phyloP scores from a whole-genome alignment of 1,140 invertebrate genomes.

The Nebria ingens region DNA sequence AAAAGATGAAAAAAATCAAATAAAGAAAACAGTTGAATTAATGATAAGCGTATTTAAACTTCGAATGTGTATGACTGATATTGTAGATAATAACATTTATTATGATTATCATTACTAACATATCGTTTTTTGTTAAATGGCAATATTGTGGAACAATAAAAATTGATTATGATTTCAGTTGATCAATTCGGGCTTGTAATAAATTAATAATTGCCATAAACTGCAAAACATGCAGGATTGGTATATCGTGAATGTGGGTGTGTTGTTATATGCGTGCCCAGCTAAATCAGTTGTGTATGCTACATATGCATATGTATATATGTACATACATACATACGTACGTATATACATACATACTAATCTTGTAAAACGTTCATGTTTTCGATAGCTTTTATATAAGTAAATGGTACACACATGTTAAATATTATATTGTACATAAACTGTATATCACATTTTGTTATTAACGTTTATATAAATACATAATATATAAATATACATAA shows the following conservation, averaged over 20 bases:
- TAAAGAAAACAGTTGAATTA: too few relatives aligned
- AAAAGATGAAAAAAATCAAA: too few relatives aligned
- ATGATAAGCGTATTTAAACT: not conserved
- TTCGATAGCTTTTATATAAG: not conserved
- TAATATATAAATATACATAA: too few relatives aligned
- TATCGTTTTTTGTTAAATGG: not conserved
- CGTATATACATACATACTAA: too few relatives aligned
- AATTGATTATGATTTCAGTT: not conserved
- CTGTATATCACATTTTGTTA: slow-evolving; percentile 11
- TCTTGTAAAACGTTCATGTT: too few relatives aligned
- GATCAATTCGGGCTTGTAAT: not conserved
- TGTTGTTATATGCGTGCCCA: not conserved
- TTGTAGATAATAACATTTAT: not conserved
- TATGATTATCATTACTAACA: not conserved
- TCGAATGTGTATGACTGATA: slow-evolving; percentile 4
- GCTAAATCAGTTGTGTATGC: not conserved
- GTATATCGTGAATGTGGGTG: too few relatives aligned
- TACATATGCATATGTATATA: not conserved
- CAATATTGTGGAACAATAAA: not conserved
- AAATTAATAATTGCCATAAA: not conserved
- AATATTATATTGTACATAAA: slow-evolving; percentile 19
- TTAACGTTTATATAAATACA: not conserved
- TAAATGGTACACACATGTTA: not conserved
- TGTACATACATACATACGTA: too few relatives aligned
- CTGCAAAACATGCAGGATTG: not conserved